Base-by-base conservation (phyloP, 1,140 invertebrate species). In the Drosophila malerkotliana region DNA sequence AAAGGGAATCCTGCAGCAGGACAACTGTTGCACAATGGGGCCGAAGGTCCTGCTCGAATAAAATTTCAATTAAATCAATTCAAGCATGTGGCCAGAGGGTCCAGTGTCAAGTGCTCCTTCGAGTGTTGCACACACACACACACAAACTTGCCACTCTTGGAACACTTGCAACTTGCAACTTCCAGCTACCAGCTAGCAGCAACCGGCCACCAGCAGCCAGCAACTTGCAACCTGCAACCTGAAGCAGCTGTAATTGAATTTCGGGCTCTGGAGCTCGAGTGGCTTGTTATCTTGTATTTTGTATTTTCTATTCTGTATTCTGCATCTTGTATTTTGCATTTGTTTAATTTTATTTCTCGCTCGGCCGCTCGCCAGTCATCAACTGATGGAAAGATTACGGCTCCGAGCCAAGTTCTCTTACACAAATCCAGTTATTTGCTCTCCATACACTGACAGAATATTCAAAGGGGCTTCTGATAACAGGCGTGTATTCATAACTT, bases 271-370 rank as follows among this genome's bases (percentile, higher is more conserved):
- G 44, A 49, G 9, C 51, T 75, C 66, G 34, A 74, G 69, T 67
- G 57, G 66, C 71, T 66, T 84, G 66, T 76, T 76, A 79, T 79
- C 61, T 64, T 48, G 49, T 67, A 54, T 44, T 18, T 44, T 39
- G 45, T 66, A 51, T 37, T 37, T 37, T 10, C 9, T 37, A 37
- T 37, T 37, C 4, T 37, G 10, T 37, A 1, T 37, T 37, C 10
- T n/a, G 34, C 10, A 37, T 37, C 10, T n/a, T 37, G 10, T 72
- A 75, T 79, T 58, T 64, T 45, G 49, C 63, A 54, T 77, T 77
- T 85, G 72, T 87, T 80, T 77, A 71, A 73, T 83, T 83, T 84
- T 79, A 78, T 63, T 61, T 66, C 72, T 68, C 37, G 61, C 57
- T 63, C 63, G 60, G 63, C 12, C 63, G 63, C 47, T 24, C 47